Evolutionary conservation across 2,888 invertebrate species (phyloP).

Genomic region (Drepanosiphum platanoidis): DNA sequence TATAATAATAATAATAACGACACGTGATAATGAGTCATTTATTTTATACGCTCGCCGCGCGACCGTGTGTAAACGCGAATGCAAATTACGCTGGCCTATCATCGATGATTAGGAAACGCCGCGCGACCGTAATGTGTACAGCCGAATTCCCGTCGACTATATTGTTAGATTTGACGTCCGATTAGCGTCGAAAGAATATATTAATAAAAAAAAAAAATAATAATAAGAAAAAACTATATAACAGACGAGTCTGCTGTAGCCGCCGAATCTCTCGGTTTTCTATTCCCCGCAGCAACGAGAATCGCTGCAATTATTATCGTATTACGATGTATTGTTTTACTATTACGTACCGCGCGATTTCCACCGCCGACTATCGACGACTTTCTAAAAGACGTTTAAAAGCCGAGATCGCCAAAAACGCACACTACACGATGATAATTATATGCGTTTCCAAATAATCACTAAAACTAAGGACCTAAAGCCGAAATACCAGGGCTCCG

Average conservation of each 20-base stretch:
- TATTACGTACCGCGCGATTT: background rate
- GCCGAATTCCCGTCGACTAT: background rate
- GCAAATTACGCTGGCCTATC: constrained; percentile 3
- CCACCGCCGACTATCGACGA: background rate
- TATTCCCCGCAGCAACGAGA: too few relatives aligned
- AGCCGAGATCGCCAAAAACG: background rate
- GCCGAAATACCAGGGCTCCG: too few relatives aligned
- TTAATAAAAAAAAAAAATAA: too few relatives aligned
- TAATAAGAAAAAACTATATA: too few relatives aligned
- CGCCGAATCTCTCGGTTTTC: background rate
- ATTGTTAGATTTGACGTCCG: background rate
- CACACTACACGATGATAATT: too few relatives aligned
- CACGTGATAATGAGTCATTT: constrained; percentile 6
- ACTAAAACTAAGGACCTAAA: too few relatives aligned
- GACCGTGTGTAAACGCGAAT: background rate
- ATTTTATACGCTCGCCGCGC: background rate
- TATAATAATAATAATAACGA: too few relatives aligned
- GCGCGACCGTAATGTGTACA: too few relatives aligned
- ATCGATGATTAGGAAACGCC: background rate
- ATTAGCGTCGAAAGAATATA: background rate
- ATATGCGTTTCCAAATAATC: too few relatives aligned
- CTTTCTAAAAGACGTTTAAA: background rate
- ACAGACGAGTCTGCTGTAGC: too few relatives aligned
- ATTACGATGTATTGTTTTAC: background rate
- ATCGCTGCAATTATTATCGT: background rate